These are phyloP conservation scores for Cyanistes caeruleus DNA, from an alignment of 2,113 vertebrate species.

Conservation along the genomic window DNA sequence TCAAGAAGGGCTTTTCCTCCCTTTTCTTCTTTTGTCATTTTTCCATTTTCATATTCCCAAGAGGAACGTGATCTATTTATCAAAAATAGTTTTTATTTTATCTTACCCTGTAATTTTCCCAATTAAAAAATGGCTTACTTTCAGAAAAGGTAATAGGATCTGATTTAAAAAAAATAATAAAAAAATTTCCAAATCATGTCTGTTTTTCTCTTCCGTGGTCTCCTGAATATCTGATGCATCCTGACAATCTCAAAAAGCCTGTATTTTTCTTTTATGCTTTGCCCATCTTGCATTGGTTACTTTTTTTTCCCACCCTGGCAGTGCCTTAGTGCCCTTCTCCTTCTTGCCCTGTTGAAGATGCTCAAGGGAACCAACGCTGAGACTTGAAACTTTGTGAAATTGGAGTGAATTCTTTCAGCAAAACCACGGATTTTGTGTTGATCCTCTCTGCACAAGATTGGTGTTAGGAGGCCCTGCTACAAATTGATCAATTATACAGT, in stretches of 20 bases:
- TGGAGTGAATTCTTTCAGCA: neutral
- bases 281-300: neutral
- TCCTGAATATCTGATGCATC: neutral
- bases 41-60: neutral
- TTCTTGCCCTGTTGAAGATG: neutral
- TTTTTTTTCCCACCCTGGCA: neutral
- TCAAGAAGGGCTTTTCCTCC: neutral
- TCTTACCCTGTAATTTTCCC: neutral
- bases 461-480: neutral
- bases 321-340: neutral
- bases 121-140: neutral
- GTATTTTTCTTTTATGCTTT: neutral
- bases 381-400: neutral
- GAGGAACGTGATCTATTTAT: neutral
- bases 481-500: neutral
- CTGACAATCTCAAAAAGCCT: neutral
- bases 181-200: neutral
- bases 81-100: neutral
- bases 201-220: neutral
- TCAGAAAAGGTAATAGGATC: neutral
- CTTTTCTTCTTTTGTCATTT: neutral
- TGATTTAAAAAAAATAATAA: neutral
- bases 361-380: neutral
- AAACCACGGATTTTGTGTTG: neutral
- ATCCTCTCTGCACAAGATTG: neutral